Conservation (phyloP, 2,797 vertebrate genomes). For the Cyprinodon diabolis region DNA sequence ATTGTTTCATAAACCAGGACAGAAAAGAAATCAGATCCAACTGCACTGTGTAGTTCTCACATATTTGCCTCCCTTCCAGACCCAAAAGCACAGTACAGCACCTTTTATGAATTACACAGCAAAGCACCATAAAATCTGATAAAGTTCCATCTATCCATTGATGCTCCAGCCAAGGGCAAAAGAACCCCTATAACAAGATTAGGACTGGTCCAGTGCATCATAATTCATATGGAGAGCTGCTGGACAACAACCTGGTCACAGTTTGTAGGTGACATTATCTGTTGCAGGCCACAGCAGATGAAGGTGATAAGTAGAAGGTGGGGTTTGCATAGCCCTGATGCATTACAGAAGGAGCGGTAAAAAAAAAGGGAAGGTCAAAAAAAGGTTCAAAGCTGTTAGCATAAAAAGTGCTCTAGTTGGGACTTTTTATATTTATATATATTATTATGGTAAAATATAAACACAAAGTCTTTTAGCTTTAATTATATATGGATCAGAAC, state of each 20-base stretch:
- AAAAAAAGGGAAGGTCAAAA: conserved; percentile 9
- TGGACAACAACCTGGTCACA: conserved; percentile 67
- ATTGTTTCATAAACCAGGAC: conserved; percentile 25
- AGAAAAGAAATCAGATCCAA: conserved; percentile 30
- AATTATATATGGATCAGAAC: neutral
- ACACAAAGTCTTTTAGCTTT: neutral
- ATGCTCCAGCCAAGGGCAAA: conserved; percentile 79
- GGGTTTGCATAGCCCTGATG: conserved; percentile 6
- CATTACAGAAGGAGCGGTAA: conserved; percentile 10
- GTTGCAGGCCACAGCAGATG: conserved; percentile 30
- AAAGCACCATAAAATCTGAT: conserved; percentile 79
- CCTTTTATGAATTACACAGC: conserved; percentile 74
- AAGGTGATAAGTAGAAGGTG: conserved; percentile 24
- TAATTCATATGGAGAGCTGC: conserved; percentile 74
- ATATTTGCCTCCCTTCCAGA: conserved; percentile 27
- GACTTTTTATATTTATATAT: neutral
- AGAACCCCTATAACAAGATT: conserved; percentile 83
- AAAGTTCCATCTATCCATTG: conserved; percentile 69
- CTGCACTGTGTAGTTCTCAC: conserved; percentile 20
- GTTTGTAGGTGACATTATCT: conserved; percentile 72
- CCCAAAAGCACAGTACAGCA: conserved; percentile 41
- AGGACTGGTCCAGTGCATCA: conserved; percentile 75
- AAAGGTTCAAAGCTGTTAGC: neutral
- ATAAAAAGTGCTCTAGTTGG: neutral
- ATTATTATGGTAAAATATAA: neutral